Evolutionary conservation across 2,113 vertebrate genomes (phyloP), one percentile per base, ranked within the genome.

Genomic region (Sebastes fasciatus): DNA sequence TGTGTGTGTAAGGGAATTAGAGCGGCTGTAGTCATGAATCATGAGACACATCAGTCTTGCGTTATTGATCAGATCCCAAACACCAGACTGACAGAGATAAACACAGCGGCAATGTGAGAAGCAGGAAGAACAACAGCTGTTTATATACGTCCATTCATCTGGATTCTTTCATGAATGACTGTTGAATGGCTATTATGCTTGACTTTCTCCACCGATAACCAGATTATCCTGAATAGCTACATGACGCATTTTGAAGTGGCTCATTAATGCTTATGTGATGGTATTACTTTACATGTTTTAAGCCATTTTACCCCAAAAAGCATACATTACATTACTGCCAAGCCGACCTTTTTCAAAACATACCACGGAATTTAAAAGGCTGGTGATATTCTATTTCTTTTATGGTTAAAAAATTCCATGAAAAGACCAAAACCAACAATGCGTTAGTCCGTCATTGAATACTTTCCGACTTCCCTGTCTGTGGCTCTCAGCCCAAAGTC

Each of bases 1-100:
- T 95, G 93, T 94, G 91, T 94, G 90, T 94, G 90, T 91, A 92
- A 86, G 86, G 83, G 92, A 94, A 94, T 95, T 94, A 92, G 86
- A 85, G 77, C 13, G 89, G 88, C 91, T 89, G 92, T 90, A 91
- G 93, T 92, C 86, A 94, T 93, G 92, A 94, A 95, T 95, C 94
- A 93, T 78, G 88, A 80, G 85, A 82, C 90, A 91, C 91, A 93
- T 94, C 91, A 87, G 86, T 94, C 93, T 93, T 76, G 81, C 84
- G 85, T 90, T 93, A 94, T 89, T 91, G 90, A 94, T 95, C 89
- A 88, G 90, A 94, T 91, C 90, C 79, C 83, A 90, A 92, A 91
- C 89, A 88, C 34, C 55, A 74, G 69, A 40, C 80, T 82, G 90
- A 90, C 92, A 83, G 83, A 86, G 83, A 91, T 77, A 93, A 92